Percentiles rank a stretch among this genome's conserved stretches.
Evolutionary conservation across 2,888 invertebrate species (phyloP).

Genomic region (Meganola albula): DNA sequence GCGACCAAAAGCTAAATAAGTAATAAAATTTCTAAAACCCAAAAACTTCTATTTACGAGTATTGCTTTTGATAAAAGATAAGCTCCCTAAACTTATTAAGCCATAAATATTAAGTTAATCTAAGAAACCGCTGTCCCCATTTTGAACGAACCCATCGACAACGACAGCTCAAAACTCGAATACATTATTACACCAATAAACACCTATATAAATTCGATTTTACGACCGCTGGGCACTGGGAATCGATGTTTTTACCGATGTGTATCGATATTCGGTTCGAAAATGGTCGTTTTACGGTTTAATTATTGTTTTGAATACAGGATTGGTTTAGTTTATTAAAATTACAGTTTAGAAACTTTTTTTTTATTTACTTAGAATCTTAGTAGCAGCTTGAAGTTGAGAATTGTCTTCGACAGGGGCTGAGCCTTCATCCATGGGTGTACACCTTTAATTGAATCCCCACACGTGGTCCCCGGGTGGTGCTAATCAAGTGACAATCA

Average conservation of each 20-base stretch:
- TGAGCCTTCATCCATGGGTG: too few relatives aligned
- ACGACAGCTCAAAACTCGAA: slow-evolving; percentile 13
- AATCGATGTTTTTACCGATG: slow-evolving; percentile 41
- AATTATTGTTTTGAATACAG: too few relatives aligned
- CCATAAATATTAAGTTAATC: slow-evolving; percentile 25
- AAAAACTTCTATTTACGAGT: neutral
- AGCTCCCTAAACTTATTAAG: slow-evolving; percentile 26
- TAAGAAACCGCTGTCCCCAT: slow-evolving; percentile 20
- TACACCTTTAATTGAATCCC: too few relatives aligned
- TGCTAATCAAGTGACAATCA: too few relatives aligned
- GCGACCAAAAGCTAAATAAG: slow-evolving; percentile 3
- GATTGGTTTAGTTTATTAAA: too few relatives aligned
- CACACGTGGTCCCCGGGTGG: too few relatives aligned
- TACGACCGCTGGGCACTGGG: slow-evolving; percentile 29
- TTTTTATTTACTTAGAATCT: too few relatives aligned
- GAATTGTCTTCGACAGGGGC: too few relatives aligned
- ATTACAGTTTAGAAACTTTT: too few relatives aligned
- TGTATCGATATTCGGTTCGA: slow-evolving; percentile 41
- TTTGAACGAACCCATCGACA: slow-evolving; percentile 23
- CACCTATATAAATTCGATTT: slow-evolving; percentile 41
- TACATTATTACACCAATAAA: slow-evolving; percentile 32
- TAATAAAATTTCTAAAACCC: slow-evolving; percentile 3
- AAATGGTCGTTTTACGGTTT: slow-evolving; percentile 31
- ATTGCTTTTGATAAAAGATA: slow-evolving; percentile 18
- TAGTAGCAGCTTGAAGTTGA: too few relatives aligned